These are phyloP conservation scores for Megamerina dolium DNA, from an alignment of 2,888 invertebrate genomes.

Conservation along the genomic window DNA sequence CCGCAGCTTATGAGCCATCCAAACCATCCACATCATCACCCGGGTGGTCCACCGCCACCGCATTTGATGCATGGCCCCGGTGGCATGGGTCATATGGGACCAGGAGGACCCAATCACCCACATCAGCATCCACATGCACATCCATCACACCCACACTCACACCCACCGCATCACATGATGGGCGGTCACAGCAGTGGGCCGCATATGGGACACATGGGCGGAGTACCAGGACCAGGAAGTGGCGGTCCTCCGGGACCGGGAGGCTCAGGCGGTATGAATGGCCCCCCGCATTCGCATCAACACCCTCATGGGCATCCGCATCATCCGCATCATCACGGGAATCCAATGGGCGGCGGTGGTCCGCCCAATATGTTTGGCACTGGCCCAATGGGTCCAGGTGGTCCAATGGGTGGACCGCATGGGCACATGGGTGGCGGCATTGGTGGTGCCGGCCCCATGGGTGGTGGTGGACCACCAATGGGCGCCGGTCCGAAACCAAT, in stretches of 20 bases:
- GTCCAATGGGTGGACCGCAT: slow-evolving; percentile 38
- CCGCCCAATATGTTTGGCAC: slow-evolving; percentile 16
- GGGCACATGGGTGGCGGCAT: slow-evolving; percentile 50
- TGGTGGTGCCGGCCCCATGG: slow-evolving; percentile 53
- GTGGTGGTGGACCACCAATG: slow-evolving; percentile 31
- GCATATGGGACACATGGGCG: slow-evolving; percentile 42
- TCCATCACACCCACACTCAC: slow-evolving; percentile 14
- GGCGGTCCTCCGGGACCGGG: slow-evolving; percentile 30
- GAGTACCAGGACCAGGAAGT: slow-evolving; percentile 33
- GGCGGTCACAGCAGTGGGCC: slow-evolving; percentile 33
- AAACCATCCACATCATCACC: slow-evolving; percentile 34
- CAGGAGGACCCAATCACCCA: slow-evolving; percentile 19
- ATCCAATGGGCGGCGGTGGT: slow-evolving; percentile 42
- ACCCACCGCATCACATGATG: slow-evolving; percentile 22
- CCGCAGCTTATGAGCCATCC: slow-evolving; percentile 40
- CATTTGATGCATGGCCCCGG: slow-evolving; percentile 38
- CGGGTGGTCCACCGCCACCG: slow-evolving; percentile 38
- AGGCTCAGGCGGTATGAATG: slow-evolving; percentile 38
- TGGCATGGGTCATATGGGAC: slow-evolving; percentile 22
- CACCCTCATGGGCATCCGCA: slow-evolving; percentile 23
- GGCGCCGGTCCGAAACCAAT: slow-evolving; percentile 72
- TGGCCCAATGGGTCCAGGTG: slow-evolving; percentile 26
- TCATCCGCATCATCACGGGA: slow-evolving; percentile 41
- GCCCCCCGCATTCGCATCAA: slow-evolving; percentile 32
- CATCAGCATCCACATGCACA: slow-evolving; percentile 16